These are phyloP conservation scores for Hemitrygon akajei DNA, from an alignment of 2,797 vertebrate genomes.

Conservation along the genomic window DNA sequence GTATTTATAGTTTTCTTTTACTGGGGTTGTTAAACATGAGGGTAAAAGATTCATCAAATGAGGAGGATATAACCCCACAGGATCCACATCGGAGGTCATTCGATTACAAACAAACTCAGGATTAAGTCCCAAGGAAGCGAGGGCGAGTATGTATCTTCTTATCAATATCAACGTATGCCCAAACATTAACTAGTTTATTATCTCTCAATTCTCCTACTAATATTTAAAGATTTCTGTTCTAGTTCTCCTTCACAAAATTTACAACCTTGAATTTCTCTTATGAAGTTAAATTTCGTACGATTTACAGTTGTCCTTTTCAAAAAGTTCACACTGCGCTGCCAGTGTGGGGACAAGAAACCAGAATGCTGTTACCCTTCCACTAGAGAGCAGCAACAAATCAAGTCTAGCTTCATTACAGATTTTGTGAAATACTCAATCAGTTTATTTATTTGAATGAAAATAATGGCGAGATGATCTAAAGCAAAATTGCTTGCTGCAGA, in stretches of 20 bases:
- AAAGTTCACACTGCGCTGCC: neutral
- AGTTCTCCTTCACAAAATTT: neutral
- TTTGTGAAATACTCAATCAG: neutral
- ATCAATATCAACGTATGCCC: neutral
- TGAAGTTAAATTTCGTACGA: neutral
- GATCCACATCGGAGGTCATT: neutral
- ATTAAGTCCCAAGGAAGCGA: neutral
- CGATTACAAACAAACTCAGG: neutral
- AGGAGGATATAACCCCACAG: neutral
- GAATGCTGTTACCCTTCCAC: neutral
- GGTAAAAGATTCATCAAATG: too few species aligned
- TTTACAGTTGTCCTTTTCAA: neutral
- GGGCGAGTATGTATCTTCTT: neutral
- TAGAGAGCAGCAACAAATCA: conserved; percentile 33
- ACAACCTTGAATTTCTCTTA: neutral
- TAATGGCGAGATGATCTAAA: neutral
- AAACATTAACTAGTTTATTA: neutral
- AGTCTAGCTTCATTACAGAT: neutral
- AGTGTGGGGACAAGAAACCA: too few species aligned
- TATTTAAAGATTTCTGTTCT: neutral
- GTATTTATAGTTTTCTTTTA: too few species aligned
- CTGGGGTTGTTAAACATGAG: too few species aligned
- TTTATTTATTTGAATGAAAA: conserved; percentile 4
- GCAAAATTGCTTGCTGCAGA: neutral
- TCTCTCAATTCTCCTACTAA: neutral